Conservation (phyloP, 2,113 vertebrate species). For the Craseonycteris thonglongyai region DNA sequence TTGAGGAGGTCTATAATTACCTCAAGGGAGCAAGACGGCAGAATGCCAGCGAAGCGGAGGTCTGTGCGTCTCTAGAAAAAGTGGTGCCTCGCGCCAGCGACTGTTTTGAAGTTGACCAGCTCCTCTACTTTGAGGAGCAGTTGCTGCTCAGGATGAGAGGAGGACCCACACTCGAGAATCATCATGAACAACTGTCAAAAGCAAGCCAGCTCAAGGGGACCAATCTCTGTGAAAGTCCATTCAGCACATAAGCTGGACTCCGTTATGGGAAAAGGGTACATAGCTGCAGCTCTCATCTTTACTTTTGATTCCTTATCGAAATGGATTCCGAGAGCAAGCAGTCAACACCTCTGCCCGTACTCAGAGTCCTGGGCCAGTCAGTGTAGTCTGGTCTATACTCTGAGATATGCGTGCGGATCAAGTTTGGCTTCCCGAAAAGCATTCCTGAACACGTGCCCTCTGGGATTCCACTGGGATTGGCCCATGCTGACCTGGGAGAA, state of each 20-base stretch:
- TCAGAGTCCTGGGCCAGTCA: not conserved
- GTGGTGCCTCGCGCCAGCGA: conserved; percentile 75
- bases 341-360: not conserved
- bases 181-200: not conserved
- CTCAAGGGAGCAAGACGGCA: conserved; percentile 78
- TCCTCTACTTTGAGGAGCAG: conserved; percentile 87
- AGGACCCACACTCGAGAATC: not conserved
- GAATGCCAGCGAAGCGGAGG: conserved; percentile 72
- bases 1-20: conserved; percentile 80
- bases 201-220: not conserved
- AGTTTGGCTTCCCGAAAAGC: not conserved
- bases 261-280: not conserved
- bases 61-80: conserved; percentile 70
- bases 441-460: rapidly evolving
- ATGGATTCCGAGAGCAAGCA: not conserved
- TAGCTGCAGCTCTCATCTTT: not conserved
- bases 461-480: not conserved
- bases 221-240: not conserved
- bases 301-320: not conserved
- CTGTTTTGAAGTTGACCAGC: conserved; percentile 86
- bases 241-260: not conserved
- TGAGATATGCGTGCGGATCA: not conserved
- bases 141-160: conserved; percentile 50
- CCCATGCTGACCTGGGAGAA: not conserved
- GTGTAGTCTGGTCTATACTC: not conserved